Evolutionary conservation across 1,140 invertebrate genomes (phyloP).

Genomic region (Drosophila punjabiensis): DNA sequence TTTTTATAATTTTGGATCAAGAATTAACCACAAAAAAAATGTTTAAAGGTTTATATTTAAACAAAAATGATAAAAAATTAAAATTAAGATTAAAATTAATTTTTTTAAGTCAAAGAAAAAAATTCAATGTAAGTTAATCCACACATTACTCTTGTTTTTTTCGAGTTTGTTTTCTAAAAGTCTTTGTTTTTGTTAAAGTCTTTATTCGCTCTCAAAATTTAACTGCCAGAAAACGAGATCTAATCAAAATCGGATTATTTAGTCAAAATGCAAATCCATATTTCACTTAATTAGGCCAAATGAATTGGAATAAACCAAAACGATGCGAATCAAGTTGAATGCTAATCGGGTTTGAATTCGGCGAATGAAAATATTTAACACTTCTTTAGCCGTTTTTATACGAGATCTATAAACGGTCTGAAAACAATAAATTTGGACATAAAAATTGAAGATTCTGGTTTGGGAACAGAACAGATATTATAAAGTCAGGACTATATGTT

Average conservation of each 20-base stretch:
- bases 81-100: not conserved
- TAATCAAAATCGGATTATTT: constrained; percentile 12
- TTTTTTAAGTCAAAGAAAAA: no score
- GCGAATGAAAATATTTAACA: constrained; percentile 7
- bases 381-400: constrained; percentile 15
- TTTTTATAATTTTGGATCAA: no score
- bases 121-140: no score
- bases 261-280: constrained; percentile 13
- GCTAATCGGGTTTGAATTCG: not conserved
- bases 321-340: constrained; percentile 12
- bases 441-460: constrained; percentile 4
- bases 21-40: no score
- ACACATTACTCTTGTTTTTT: not conserved
- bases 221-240: not conserved
- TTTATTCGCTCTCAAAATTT: not conserved
- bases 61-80: no score
- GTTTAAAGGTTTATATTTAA: no score
- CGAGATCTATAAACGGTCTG: constrained; percentile 20
- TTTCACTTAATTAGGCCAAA: constrained; percentile 18
- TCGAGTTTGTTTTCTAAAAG: not conserved
- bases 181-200: no score
- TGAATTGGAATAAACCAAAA: constrained; percentile 15
- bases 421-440: not conserved
- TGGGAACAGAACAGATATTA: not conserved
- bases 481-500: not conserved